These are phyloP conservation scores for Coelogynopora nodosa DNA, from an alignment of 2,888 invertebrate genomes.

Conservation along the genomic window DNA sequence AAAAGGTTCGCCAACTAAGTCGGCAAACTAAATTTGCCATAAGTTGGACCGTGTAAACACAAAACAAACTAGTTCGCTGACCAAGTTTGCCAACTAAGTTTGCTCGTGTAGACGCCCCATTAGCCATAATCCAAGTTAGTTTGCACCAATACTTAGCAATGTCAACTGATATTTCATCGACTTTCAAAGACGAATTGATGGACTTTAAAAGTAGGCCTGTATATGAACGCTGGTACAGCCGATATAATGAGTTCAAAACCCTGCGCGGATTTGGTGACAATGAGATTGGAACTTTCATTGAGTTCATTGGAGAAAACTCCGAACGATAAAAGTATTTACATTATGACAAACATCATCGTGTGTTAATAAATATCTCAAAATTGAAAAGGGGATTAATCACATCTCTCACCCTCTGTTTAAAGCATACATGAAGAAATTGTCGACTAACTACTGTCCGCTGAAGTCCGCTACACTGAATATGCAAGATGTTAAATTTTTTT, in stretches of 20 bases:
- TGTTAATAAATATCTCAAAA: neutral
- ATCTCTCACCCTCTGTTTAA: neutral
- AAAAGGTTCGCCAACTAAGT: no score
- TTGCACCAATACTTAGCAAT: no score
- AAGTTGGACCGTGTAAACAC: no score
- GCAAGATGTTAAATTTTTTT: neutral
- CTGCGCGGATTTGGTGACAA: neutral
- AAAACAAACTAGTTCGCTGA: no score
- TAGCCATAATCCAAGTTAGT: no score
- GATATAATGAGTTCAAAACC: neutral
- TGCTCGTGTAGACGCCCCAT: no score
- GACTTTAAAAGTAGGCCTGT: neutral
- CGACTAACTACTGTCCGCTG: no score
- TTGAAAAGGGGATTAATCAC: neutral
- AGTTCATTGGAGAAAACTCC: neutral
- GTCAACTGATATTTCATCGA: no score
- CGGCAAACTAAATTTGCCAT: no score
- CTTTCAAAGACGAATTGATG: no score
- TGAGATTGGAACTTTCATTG: neutral
- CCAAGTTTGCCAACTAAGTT: no score
- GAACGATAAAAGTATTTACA: neutral
- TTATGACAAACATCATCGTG: neutral
- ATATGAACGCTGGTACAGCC: neutral
- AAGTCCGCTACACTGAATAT: neutral
- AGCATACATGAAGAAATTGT: neutral